These are phyloP conservation scores for Nesogale talazaci DNA, from an alignment of 2,113 vertebrate genomes.

Conservation along the genomic window DNA sequence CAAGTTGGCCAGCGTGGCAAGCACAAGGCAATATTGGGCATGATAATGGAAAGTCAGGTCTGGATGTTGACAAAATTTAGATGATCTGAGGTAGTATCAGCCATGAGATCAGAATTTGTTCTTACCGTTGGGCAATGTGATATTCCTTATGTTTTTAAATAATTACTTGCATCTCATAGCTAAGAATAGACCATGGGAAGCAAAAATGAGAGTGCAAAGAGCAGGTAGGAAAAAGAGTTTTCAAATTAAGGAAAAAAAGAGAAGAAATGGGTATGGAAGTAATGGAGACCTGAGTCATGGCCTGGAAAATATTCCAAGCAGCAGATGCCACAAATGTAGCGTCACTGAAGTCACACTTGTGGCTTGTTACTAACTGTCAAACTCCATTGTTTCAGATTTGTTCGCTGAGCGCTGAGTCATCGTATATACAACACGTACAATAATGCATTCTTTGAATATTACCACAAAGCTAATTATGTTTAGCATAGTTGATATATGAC, in stretches of 20 bases:
- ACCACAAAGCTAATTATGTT: neutral
- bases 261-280: neutral
- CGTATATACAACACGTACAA: neutral
- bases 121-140: neutral
- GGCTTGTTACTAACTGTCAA: neutral
- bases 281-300: neutral
- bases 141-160: conserved; percentile 1
- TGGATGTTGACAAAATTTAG: neutral
- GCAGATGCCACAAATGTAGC: neutral
- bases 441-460: neutral
- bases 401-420: neutral
- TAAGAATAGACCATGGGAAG: neutral
- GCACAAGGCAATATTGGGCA: neutral
- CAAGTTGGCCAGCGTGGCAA: neutral
- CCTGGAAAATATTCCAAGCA: neutral
- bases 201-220: neutral
- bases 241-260: neutral
- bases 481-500: neutral
- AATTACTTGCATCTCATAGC: neutral
- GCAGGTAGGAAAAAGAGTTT: neutral
- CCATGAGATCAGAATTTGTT: neutral
- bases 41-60: neutral
- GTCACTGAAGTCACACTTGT: neutral
- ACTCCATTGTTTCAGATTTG: neutral
- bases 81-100: neutral